Evolutionary conservation across 2,113 vertebrate species (phyloP).

Genomic region (Cyphomyrus plagiostoma): DNA sequence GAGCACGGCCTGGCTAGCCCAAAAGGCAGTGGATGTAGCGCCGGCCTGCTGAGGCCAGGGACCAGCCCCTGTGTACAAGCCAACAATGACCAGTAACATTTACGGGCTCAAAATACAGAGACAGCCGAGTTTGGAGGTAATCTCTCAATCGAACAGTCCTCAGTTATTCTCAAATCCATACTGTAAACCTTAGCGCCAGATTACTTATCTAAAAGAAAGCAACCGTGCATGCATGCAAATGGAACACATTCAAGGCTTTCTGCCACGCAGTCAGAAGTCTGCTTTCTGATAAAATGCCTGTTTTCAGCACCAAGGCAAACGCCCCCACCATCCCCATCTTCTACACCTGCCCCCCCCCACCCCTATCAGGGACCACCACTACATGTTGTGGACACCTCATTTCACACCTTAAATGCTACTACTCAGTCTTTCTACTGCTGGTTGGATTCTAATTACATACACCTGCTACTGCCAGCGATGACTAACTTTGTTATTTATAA

Average conservation of each 20-base stretch:
- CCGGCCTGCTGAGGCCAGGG: not conserved
- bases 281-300: not conserved
- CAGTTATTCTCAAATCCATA: not conserved
- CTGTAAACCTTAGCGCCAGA: not conserved
- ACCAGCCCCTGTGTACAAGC: not conserved
- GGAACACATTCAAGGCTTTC: not conserved
- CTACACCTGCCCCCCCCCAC: not conserved
- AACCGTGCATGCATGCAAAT: not conserved
- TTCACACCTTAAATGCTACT: not conserved
- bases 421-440: not conserved
- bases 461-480: not conserved
- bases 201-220: not conserved
- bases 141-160: not conserved
- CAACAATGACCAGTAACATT: not conserved
- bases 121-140: not conserved
- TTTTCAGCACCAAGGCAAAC: not conserved
- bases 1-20: not conserved
- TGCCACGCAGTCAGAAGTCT: not conserved
- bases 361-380: not conserved
- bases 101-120: not conserved
- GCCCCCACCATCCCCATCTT: not conserved
- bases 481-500: constrained; percentile 7
- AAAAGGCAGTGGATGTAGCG: too few relatives aligned
- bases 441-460: not conserved
- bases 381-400: not conserved